Base-by-base conservation (phyloP, 2,888 invertebrate genomes). In the Smittia aterrima region DNA sequence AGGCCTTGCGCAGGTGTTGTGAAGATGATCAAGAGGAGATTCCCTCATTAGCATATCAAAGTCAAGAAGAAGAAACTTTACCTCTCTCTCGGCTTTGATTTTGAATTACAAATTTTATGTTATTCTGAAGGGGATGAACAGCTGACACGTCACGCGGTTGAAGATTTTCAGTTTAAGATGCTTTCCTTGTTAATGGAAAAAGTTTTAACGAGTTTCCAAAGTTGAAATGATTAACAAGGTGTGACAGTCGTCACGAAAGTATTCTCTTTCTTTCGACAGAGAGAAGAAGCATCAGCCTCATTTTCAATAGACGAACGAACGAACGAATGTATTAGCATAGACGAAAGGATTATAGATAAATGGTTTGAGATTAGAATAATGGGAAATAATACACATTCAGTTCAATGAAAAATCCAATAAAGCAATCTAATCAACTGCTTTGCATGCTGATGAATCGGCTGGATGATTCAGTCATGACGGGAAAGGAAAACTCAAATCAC, bases 401-500 rank as follows among this genome's bases (percentile, higher is more conserved):
- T 18, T 11, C 2, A 58, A 58, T 47, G 16, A 16, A 47, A 47
- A 47, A 47, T 47, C 47, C 47, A 47, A 47, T 47, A 47, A 47
- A n/a, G 16, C 47, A 47, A 47, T 47, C 16, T 47, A 11, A 47
- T 47, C 47, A 47, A 58, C 7, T 22, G 58, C 58, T 58, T 58
- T 58, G 58, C 47, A 58, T 22, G 58, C n/a, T 22, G 58, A 58
- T n/a, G 58, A 58, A 58, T 58, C 58, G 13, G 47, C 47, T 47
- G 4, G 38, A n/a, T 32, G 2, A 2, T 47, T n/a, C 47, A 47
- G 2, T n/a, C 11, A n/a, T 11, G 47, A 47, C 11, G 47, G 32
- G 16, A 47, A 47, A 47, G 2, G 2, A 47, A 2, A 47, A 11
- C 47, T 2, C 47, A 2, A 47, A 6, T 47, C 47, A 47, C 11